A percentile compares a stretch with the other conserved stretches of the same genome.
These are phyloP conservation scores for Premnoplex brunnescens DNA, from an alignment of 2,797 vertebrate genomes.

Conservation along the genomic window DNA sequence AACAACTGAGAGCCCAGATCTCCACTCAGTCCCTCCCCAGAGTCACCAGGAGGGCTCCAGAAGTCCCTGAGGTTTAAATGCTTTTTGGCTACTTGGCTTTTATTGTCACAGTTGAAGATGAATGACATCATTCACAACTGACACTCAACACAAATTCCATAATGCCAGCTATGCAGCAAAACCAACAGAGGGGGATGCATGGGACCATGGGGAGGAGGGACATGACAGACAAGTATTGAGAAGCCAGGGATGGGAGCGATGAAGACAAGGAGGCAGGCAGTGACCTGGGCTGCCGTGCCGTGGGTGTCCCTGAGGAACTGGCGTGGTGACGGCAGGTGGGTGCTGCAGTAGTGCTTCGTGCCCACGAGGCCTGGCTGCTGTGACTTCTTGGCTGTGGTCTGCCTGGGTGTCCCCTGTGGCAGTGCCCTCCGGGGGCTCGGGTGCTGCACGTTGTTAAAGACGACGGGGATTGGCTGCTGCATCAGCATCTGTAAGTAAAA, in stretches of 20 bases:
- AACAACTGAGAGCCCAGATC: neutral
- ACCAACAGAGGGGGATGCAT: neutral
- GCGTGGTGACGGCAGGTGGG: slow-evolving; percentile 66
- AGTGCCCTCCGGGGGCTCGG: slow-evolving; percentile 68
- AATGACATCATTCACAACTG: neutral
- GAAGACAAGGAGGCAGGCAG: neutral
- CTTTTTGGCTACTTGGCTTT: neutral
- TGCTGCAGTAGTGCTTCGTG: slow-evolving; percentile 48
- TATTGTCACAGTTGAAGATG: neutral
- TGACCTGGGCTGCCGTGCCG: slow-evolving; percentile 78
- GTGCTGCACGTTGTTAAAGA: slow-evolving; percentile 71
- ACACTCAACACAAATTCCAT: neutral
- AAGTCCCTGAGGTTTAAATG: neutral
- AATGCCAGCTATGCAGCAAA: neutral
- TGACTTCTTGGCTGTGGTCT: slow-evolving; percentile 70
- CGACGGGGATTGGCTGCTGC: slow-evolving; percentile 76
- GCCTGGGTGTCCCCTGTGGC: slow-evolving; percentile 70
- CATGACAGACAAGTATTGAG: rapidly evolving
- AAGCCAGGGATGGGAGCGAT: neutral
- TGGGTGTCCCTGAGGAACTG: slow-evolving; percentile 76
- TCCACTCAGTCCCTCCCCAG: neutral
- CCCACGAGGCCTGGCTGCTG: neutral
- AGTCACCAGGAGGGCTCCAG: neutral
- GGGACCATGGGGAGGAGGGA: rapidly evolving
- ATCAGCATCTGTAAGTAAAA: slow-evolving; percentile 81